Conservation (phyloP, 2,113 vertebrate genomes). For the Gasterosteus aculeatus region DNA sequence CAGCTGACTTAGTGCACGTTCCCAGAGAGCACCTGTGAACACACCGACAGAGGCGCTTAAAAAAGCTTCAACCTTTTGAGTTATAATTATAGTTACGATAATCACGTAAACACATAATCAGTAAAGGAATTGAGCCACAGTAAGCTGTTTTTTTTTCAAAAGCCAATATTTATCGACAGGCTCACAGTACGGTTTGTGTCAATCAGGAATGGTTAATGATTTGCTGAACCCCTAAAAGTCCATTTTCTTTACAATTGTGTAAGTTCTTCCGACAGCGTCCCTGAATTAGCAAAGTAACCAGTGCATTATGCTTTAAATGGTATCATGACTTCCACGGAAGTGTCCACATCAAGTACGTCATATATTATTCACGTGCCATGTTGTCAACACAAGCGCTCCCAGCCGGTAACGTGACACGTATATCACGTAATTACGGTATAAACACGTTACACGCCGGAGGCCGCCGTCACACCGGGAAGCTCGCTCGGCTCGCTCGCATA, state of each 20-base stretch:
- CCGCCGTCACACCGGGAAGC: conserved; percentile 29
- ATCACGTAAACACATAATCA: neutral
- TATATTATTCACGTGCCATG: no score
- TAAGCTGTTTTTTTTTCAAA: neutral
- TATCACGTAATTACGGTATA: neutral
- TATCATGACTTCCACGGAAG: no score
- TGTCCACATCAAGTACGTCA: no score
- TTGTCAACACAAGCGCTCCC: neutral
- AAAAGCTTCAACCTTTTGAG: neutral
- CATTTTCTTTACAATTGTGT: neutral
- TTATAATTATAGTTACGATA: neutral
- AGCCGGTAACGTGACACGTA: neutral
- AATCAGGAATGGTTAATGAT: neutral
- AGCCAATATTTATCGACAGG: neutral
- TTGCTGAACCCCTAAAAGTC: neutral
- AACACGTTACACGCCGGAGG: no score
- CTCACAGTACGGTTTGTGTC: neutral
- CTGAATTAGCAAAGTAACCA: neutral
- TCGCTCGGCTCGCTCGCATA: neutral
- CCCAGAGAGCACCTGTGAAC: neutral
- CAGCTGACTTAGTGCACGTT: neutral
- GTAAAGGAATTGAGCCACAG: neutral
- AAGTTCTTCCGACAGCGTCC: neutral
- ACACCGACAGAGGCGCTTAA: neutral
- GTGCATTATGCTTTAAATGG: no score